phyloP scores from a whole-genome alignment of 1,140 invertebrate species.

The Streblospio benedicti region DNA sequence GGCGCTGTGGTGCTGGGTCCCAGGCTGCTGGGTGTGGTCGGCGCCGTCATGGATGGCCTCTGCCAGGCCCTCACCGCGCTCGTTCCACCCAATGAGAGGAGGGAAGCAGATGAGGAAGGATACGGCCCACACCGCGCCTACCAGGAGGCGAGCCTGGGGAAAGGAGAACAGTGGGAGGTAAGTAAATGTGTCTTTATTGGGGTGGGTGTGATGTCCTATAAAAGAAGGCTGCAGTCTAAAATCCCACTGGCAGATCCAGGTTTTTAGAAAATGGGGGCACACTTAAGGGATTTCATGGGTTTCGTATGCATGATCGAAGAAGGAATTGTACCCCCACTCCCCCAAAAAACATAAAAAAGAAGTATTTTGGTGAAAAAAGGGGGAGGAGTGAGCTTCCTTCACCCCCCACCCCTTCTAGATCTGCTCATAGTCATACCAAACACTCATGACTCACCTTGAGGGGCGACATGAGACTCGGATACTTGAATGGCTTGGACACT shows the following conservation, averaged over 20 bases:
- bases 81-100: constrained; percentile 88
- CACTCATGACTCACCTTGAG: no score
- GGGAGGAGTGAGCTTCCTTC: no score
- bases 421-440: no score
- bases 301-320: no score
- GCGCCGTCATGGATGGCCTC: not conserved
- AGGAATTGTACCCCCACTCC: no score
- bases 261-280: no score
- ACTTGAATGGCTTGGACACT: constrained; percentile 43
- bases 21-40: not conserved
- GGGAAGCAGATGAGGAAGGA: constrained; percentile 96
- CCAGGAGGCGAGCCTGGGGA: constrained; percentile 73
- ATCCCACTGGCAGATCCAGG: no score
- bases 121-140: constrained; percentile 83
- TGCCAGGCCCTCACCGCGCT: constrained; percentile 45
- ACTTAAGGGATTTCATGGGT: no score
- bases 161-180: constrained; percentile 30
- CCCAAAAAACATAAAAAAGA: no score
- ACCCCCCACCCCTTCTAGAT: no score
- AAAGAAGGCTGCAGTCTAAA: no score
- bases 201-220: constrained; percentile 48
- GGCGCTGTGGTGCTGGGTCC: constrained; percentile 1
- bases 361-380: no score
- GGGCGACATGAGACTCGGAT: constrained; percentile 29
- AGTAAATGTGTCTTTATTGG: constrained; percentile 43